phyloP scores from a whole-genome alignment of 2,113 vertebrate genomes.

The Hypanus sabinus region DNA sequence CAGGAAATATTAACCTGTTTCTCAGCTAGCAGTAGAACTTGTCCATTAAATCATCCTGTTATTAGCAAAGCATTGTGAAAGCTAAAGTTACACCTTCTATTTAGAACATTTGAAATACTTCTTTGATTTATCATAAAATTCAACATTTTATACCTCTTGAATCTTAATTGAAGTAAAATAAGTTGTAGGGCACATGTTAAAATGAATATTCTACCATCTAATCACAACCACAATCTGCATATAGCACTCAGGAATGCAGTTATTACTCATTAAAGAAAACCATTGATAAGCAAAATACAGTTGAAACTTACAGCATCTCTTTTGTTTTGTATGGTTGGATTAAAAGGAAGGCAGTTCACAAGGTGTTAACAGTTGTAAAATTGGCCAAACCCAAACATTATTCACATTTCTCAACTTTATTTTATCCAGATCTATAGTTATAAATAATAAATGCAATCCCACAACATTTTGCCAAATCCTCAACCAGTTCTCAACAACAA shows the following conservation, averaged over 20 bases:
- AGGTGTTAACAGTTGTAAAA: constrained; percentile 72
- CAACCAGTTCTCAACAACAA: constrained; percentile 68
- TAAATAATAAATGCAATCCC: constrained; percentile 99
- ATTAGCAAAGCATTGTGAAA: no score
- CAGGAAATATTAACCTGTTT: no score
- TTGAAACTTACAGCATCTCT: background rate
- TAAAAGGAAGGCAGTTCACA: constrained; percentile 50
- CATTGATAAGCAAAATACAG: background rate
- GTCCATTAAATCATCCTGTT: no score
- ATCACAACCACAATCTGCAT: background rate
- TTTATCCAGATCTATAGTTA: constrained; percentile 88
- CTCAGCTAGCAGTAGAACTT: no score
- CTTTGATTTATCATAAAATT: background rate
- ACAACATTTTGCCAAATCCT: constrained; percentile 76
- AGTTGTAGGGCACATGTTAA: background rate
- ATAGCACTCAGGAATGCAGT: background rate
- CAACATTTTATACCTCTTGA: background rate
- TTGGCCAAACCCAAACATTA: constrained; percentile 71
- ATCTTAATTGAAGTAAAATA: background rate
- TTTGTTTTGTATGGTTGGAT: constrained; percentile 2
- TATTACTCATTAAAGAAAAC: background rate
- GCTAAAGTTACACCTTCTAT: background rate
- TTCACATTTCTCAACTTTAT: constrained; percentile 69
- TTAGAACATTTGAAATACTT: background rate
- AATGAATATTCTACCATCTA: background rate